phyloP scores from a whole-genome alignment of 37 sponge, comb jelly and placozoan species.

The Axinella damicornis region DNA sequence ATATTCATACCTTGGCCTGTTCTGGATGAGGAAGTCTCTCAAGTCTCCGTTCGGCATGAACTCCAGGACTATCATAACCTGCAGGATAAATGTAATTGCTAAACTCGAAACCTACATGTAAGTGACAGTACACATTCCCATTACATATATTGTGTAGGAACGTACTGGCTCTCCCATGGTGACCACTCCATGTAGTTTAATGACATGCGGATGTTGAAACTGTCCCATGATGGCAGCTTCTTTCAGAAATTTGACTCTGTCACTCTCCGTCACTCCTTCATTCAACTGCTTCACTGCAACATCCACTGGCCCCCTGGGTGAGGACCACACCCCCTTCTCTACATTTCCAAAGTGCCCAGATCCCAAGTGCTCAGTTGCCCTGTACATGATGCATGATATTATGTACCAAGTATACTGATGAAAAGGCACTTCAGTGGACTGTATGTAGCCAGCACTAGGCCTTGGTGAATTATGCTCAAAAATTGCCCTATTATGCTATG shows the following conservation, averaged over 20 bases:
- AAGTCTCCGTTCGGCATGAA: conserved; percentile 50
- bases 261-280: conserved; percentile 19
- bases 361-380: conserved; percentile 8
- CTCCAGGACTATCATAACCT: conserved; percentile 67
- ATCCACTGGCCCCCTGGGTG: not conserved
- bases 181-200: conserved; percentile 57
- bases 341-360: conserved; percentile 66
- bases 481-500: no score
- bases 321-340: conserved; percentile 7
- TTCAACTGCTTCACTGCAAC: conserved; percentile 55
- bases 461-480: no score
- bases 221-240: conserved; percentile 64
- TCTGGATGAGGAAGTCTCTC: conserved; percentile 10
- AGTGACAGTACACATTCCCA: no score
- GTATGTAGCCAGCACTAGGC: no score
- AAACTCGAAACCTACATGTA: no score
- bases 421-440: no score
- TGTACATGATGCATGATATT: not conserved
- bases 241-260: conserved; percentile 49
- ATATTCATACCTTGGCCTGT: not conserved
- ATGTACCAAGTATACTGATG: no score
- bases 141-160: not conserved
- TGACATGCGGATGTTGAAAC: conserved; percentile 55
- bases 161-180: conserved; percentile 63
- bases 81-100: not conserved